phyloP scores from a whole-genome alignment of 92 coral and sea anemone genomes.

The Porites divaricata region DNA sequence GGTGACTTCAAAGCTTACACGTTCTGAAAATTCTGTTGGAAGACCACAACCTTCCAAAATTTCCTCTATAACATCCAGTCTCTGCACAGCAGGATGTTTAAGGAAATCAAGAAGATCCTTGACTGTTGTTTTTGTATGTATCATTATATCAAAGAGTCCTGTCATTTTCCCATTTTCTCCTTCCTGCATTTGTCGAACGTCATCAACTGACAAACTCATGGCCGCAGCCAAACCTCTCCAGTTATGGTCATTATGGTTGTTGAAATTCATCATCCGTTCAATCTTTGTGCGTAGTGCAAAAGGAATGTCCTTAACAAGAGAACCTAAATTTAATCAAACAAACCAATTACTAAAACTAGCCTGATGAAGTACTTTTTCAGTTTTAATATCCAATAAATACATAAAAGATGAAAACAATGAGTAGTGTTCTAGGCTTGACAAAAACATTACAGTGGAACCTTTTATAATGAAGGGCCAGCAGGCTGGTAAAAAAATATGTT shows the following conservation, averaged over 20 bases:
- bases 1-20: neutral
- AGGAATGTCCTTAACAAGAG: slow-evolving; percentile 77
- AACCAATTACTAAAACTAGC: neutral
- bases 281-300: slow-evolving; percentile 37
- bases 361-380: too few relatives aligned
- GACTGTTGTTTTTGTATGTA: slow-evolving; percentile 42
- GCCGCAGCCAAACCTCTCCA: slow-evolving; percentile 81
- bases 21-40: neutral
- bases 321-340: slow-evolving; percentile 34
- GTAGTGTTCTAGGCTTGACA: too few relatives aligned
- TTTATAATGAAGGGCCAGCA: too few relatives aligned
- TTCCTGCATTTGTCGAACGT: slow-evolving; percentile 32
- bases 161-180: slow-evolving; percentile 61
- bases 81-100: slow-evolving; percentile 12
- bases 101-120: slow-evolving; percentile 56
- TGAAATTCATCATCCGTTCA: slow-evolving; percentile 39
- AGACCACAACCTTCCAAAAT: neutral
- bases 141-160: slow-evolving; percentile 69
- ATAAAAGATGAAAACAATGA: too few relatives aligned
- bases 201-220: slow-evolving; percentile 59
- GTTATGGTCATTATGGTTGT: slow-evolving; percentile 41
- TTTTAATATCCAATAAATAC: too few relatives aligned
- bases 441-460: too few relatives aligned
- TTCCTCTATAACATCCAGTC: slow-evolving; percentile 40
- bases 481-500: too few relatives aligned